phyloP scores from a whole-genome alignment of 2,797 vertebrate species.

The Tinamus major region DNA sequence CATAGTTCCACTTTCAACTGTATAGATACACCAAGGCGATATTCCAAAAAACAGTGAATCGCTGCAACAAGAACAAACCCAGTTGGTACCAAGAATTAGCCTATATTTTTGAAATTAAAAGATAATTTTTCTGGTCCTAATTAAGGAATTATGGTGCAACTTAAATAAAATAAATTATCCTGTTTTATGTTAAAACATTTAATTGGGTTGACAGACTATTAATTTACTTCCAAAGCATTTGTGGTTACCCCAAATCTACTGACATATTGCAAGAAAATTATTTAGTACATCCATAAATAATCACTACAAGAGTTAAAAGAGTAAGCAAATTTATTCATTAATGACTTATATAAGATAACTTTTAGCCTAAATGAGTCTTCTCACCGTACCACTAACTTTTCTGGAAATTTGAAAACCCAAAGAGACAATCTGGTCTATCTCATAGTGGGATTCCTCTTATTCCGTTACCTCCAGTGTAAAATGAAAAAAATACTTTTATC shows the following conservation, averaged over 20 bases:
- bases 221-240: background rate
- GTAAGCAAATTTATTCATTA: background rate
- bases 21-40: background rate
- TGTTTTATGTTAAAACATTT: background rate
- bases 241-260: background rate
- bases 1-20: background rate
- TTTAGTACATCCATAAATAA: background rate
- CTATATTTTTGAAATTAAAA: background rate
- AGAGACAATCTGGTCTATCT: background rate
- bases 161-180: background rate
- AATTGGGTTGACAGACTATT: background rate
- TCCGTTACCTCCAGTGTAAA: background rate
- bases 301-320: background rate
- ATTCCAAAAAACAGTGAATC: background rate
- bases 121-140: background rate
- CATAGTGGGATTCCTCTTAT: background rate
- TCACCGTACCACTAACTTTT: background rate
- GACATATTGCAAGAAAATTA: background rate
- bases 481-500: background rate
- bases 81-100: background rate
- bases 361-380: background rate
- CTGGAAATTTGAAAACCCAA: background rate
- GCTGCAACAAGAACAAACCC: background rate
- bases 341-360: background rate
- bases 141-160: background rate